Conservation (phyloP, 2,888 invertebrate genomes). For the Synanthedon vespiformis region DNA sequence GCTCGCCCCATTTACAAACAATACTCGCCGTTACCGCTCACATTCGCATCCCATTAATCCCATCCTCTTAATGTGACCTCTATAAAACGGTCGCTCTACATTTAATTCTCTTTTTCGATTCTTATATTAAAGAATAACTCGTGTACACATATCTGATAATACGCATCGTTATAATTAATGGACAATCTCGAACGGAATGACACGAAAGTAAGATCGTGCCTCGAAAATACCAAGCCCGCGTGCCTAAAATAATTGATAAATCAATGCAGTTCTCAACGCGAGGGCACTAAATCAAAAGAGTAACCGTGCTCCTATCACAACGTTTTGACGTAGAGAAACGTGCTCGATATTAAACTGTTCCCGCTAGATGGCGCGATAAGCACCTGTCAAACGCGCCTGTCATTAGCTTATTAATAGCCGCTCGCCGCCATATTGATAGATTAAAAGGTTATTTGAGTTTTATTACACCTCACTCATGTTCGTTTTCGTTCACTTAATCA, state of each 20-base stretch:
- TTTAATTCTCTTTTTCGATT: neutral
- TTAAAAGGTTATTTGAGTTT: constrained; percentile 43
- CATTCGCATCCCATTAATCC: constrained; percentile 27
- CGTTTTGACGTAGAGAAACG: constrained; percentile 63
- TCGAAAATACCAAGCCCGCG: constrained; percentile 60
- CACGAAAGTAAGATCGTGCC: constrained; percentile 65
- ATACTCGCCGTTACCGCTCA: constrained; percentile 31
- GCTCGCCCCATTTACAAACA: constrained; percentile 52
- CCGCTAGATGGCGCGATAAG: constrained; percentile 66
- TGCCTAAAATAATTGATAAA: constrained; percentile 66
- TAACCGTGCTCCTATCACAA: constrained; percentile 53
- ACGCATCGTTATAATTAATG: constrained; percentile 56
- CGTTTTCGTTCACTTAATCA: constrained; percentile 1
- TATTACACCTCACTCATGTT: constrained; percentile 26
- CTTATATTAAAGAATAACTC: constrained; percentile 36
- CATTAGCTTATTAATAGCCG: constrained; percentile 62
- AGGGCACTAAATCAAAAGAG: constrained; percentile 63
- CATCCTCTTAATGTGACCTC: constrained; percentile 9
- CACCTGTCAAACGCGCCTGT: constrained; percentile 62
- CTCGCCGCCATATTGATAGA: constrained; percentile 43
- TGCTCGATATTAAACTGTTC: constrained; percentile 57
- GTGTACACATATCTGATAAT: constrained; percentile 50
- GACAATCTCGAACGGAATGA: constrained; percentile 55
- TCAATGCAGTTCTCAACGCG: constrained; percentile 59
- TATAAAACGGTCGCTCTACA: constrained; percentile 1